Evolutionary conservation across 1,140 invertebrate genomes (phyloP).

Genomic region (Brachionus paranguensis): DNA sequence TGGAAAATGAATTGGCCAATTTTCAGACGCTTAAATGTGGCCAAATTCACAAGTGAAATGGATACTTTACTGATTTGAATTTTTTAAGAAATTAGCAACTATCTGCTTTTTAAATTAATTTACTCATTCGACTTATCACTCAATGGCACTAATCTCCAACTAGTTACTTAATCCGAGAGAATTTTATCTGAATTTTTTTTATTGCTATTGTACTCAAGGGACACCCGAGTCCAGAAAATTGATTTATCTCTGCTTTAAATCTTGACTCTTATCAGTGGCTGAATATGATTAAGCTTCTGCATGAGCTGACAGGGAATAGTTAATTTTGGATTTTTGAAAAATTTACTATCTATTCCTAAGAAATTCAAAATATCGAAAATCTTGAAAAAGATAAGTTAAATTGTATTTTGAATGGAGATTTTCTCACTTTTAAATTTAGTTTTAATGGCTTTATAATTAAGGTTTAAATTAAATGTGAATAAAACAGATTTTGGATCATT

Average conservation of each 20-base stretch:
- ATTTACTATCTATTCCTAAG: background rate
- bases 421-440: conserved; percentile 9
- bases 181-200: background rate
- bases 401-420: background rate
- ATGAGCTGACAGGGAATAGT: background rate
- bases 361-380: background rate
- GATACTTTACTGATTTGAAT: background rate
- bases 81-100: background rate
- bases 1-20: background rate
- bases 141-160: background rate
- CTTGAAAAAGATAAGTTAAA: background rate
- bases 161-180: background rate
- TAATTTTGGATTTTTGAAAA: conserved; percentile 10
- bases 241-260: background rate
- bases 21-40: background rate
- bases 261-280: background rate
- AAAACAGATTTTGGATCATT: background rate
- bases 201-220: background rate
- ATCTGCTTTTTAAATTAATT: conserved; percentile 15
- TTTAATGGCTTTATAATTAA: conserved; percentile 28
- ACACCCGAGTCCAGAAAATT: background rate
- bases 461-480: background rate
- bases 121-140: background rate
- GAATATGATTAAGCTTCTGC: background rate
- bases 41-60: background rate